Conservation (phyloP, 2,888 invertebrate genomes). For the Coremacera marginata region DNA sequence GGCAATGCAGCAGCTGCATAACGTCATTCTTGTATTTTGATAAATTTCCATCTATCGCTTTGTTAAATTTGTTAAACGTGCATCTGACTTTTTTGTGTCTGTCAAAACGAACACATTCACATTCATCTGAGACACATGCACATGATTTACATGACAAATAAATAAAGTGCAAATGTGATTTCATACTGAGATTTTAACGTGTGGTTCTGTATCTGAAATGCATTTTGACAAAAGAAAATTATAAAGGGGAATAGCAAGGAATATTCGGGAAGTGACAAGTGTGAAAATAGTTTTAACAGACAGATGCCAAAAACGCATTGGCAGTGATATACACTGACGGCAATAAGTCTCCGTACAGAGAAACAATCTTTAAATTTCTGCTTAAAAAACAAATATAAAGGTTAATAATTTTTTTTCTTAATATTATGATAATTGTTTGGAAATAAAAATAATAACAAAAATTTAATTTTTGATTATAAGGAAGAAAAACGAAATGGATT, state of each 20-base stretch:
- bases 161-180: background rate
- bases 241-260: background rate
- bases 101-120: background rate
- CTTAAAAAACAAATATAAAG: too few species aligned
- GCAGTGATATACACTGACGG: too few species aligned
- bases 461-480: too few species aligned
- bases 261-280: background rate
- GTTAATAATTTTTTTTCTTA: too few species aligned
- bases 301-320: too few species aligned
- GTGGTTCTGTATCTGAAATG: background rate
- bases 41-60: background rate
- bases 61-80: too few species aligned
- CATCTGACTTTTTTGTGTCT: background rate
- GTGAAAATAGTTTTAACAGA: too few species aligned
- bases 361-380: too few species aligned
- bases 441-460: too few species aligned
- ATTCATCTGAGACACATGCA: constrained; percentile 12
- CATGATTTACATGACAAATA: constrained; percentile 21
- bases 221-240: background rate
- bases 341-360: too few species aligned
- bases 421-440: too few species aligned
- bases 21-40: background rate
- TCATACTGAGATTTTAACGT: background rate
- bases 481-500: too few species aligned
- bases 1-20: background rate